Conservation (phyloP, 2,113 vertebrate species). For the Globicephala melas region DNA sequence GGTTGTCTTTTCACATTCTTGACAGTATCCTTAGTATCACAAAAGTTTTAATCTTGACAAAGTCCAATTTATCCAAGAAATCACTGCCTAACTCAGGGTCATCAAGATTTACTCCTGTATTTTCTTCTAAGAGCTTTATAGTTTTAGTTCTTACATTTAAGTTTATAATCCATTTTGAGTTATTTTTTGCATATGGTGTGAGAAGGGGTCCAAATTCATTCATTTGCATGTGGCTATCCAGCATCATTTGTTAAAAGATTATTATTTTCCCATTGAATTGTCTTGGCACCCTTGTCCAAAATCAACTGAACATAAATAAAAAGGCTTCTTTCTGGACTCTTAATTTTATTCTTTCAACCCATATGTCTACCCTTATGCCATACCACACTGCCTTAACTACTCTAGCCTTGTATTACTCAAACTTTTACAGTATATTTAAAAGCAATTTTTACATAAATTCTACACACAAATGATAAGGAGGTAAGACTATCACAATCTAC, state of each 20-base stretch:
- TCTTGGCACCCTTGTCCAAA: neutral
- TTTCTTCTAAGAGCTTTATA: neutral
- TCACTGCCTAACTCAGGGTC: neutral
- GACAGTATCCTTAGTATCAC: neutral
- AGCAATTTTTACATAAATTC: slow-evolving; percentile 30
- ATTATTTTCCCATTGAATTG: neutral
- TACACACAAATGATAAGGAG: neutral
- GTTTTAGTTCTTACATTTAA: neutral
- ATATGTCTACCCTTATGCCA: neutral
- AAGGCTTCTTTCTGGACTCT: neutral
- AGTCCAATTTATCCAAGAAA: slow-evolving; percentile 20
- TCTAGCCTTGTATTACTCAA: neutral
- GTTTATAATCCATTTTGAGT: neutral
- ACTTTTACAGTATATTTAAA: neutral
- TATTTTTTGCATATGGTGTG: neutral
- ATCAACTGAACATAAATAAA: neutral
- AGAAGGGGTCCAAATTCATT: neutral
- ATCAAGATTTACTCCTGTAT: neutral
- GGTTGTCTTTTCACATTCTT: neutral
- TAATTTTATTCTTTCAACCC: neutral
- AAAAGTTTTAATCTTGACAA: slow-evolving; percentile 7
- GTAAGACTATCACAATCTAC: neutral
- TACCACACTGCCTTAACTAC: neutral
- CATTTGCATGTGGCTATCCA: neutral
- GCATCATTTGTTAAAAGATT: neutral